Evolutionary conservation across 2,888 invertebrate genomes (phyloP).

Genomic region (Heliconius ismenius): DNA sequence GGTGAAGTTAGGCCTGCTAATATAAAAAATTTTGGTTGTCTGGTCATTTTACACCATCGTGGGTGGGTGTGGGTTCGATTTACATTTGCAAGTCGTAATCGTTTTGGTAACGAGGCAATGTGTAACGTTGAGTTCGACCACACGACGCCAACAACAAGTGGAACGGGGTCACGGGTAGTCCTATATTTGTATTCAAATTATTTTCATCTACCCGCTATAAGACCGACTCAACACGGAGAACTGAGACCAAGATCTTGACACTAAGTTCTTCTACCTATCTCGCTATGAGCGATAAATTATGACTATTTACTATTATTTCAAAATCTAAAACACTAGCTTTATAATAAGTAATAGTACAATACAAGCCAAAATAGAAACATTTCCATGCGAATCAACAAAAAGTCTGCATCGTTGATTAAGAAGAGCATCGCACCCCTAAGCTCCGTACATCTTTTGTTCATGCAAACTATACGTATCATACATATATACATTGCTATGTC

Average conservation of each 20-base stretch:
- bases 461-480: slow-evolving; percentile 10
- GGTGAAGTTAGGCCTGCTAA: not conserved
- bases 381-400: slow-evolving; percentile 30
- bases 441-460: slow-evolving; percentile 19
- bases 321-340: not conserved
- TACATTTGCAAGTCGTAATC: not conserved
- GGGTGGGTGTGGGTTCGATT: not conserved
- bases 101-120: not conserved
- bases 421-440: slow-evolving; percentile 18
- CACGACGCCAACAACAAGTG: too few species aligned
- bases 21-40: not conserved
- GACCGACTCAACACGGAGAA: too few species aligned
- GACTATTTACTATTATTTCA: not conserved
- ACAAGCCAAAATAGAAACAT: slow-evolving; percentile 23
- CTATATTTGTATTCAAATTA: too few species aligned
- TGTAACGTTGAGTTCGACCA: too few species aligned
- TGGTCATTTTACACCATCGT: not conserved
- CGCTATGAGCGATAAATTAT: too few species aligned
- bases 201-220: too few species aligned
- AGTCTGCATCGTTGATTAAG: slow-evolving; percentile 25
- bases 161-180: too few species aligned
- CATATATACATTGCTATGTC: not conserved
- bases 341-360: slow-evolving; percentile 16
- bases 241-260: too few species aligned
- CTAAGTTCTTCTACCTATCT: too few species aligned